phyloP scores from a whole-genome alignment of 2,113 vertebrate genomes.

The Pseudolaguvia tuberculata region DNA sequence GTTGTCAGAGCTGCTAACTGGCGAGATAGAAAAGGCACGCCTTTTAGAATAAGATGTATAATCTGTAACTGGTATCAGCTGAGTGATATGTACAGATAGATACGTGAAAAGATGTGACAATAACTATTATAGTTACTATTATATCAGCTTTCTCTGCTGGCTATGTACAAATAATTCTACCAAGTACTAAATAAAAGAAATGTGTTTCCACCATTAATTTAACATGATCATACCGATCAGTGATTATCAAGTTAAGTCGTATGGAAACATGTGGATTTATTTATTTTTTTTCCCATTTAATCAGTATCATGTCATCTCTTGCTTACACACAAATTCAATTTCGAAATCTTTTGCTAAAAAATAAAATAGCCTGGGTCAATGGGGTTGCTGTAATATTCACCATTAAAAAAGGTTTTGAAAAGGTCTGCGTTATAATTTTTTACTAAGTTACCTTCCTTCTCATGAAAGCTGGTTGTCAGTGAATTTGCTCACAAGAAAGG shows the following conservation, averaged over 20 bases:
- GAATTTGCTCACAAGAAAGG: background rate
- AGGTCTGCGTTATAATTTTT: background rate
- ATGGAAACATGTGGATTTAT: background rate
- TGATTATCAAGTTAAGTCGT: background rate
- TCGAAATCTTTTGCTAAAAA: background rate
- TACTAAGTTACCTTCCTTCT: background rate
- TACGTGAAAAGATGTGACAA: slow-evolving; percentile 20
- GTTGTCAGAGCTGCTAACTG: slow-evolving; percentile 83
- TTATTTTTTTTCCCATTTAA: background rate
- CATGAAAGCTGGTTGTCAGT: background rate
- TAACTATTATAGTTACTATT: slow-evolving; percentile 23
- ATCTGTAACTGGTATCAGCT: slow-evolving; percentile 93
- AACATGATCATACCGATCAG: background rate
- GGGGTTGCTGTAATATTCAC: no score
- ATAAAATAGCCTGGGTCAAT: background rate
- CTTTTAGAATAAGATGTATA: slow-evolving; percentile 91
- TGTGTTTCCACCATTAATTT: background rate
- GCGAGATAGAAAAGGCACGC: slow-evolving; percentile 70
- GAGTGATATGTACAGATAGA: slow-evolving; percentile 22
- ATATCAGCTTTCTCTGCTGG: background rate
- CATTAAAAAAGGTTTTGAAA: background rate
- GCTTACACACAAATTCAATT: background rate
- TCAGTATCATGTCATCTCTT: background rate
- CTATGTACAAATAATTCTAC: background rate
- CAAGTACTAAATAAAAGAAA: background rate